phyloP scores from a whole-genome alignment of 2,888 invertebrate species.

The Dolichopus griseipennis region DNA sequence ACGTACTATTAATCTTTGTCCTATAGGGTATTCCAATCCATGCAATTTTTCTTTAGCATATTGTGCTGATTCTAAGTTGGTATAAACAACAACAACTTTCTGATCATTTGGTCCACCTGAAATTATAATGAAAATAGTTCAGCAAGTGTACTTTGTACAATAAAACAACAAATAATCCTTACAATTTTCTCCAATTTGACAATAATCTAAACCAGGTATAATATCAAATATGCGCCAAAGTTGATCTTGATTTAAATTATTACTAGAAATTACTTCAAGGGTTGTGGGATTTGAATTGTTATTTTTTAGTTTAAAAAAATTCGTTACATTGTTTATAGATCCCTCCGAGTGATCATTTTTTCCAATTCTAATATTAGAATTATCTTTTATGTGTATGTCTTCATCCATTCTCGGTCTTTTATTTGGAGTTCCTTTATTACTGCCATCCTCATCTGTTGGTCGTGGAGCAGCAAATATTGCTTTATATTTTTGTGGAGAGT shows the following conservation, averaged over 20 bases:
- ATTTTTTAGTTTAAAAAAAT: background rate
- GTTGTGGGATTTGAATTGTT: slow-evolving; percentile 42
- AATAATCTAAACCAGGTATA: slow-evolving; percentile 65
- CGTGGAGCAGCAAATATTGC: slow-evolving; percentile 85
- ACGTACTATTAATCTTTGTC: slow-evolving; percentile 58
- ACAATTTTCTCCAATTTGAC: slow-evolving; percentile 47
- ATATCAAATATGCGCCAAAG: slow-evolving; percentile 80
- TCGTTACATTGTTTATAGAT: slow-evolving; percentile 18
- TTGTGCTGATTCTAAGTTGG: slow-evolving; percentile 57
- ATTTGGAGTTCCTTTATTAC: background rate
- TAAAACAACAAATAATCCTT: slow-evolving; percentile 17
- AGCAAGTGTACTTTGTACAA: background rate
- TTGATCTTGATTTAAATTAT: slow-evolving; percentile 59
- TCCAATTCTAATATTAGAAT: slow-evolving; percentile 24
- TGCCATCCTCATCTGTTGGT: slow-evolving; percentile 39
- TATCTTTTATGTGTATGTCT: background rate
- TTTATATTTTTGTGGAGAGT: slow-evolving; percentile 72
- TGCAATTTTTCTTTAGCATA: slow-evolving; percentile 67
- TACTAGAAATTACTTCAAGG: slow-evolving; percentile 65
- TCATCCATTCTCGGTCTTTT: background rate
- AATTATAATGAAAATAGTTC: slow-evolving; percentile 11
- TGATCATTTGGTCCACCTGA: slow-evolving; percentile 39
- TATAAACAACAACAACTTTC: slow-evolving; percentile 61
- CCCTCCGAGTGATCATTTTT: slow-evolving; percentile 28
- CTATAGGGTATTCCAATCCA: slow-evolving; percentile 87